These are phyloP conservation scores for Diachasma alloeum DNA, from an alignment of 1,140 invertebrate species.

Conservation along the genomic window DNA sequence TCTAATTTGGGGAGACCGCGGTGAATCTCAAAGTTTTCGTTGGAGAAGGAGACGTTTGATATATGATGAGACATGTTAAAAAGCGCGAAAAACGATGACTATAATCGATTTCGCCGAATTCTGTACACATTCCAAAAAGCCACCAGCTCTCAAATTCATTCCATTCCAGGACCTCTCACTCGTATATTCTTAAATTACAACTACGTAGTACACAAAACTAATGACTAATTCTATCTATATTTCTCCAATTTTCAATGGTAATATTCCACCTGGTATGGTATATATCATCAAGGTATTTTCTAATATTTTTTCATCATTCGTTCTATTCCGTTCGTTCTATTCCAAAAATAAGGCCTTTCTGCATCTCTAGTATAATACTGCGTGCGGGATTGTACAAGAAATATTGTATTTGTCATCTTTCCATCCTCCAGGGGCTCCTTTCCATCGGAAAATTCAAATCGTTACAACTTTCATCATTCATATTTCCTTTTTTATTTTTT, in stretches of 20 bases:
- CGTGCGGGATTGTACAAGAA: neutral
- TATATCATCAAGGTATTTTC: neutral
- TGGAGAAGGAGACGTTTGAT: no score
- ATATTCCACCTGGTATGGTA: neutral
- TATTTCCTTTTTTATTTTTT: neutral
- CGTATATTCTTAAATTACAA: neutral
- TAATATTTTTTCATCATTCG: conserved; percentile 30
- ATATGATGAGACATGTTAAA: no score
- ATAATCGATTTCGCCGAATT: no score
- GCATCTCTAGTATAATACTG: conserved; percentile 21
- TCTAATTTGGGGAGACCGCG: no score
- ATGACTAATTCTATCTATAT: neutral
- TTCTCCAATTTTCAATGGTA: neutral
- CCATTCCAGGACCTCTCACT: neutral
- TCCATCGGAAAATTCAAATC: neutral
- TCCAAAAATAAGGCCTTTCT: conserved; percentile 28
- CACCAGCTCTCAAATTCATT: neutral
- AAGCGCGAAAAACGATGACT: no score
- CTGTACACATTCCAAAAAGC: no score
- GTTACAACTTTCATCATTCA: neutral
- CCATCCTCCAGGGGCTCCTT: neutral
- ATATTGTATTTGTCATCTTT: conserved; percentile 4
- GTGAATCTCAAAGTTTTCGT: no score
- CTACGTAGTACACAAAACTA: conserved; percentile 19
- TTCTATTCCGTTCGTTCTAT: conserved; percentile 39